A percentile compares a stretch with the other conserved stretches of the same genome.
Evolutionary conservation across 1,140 invertebrate species (phyloP).

Genomic region (Lasaia peninsularis): DNA sequence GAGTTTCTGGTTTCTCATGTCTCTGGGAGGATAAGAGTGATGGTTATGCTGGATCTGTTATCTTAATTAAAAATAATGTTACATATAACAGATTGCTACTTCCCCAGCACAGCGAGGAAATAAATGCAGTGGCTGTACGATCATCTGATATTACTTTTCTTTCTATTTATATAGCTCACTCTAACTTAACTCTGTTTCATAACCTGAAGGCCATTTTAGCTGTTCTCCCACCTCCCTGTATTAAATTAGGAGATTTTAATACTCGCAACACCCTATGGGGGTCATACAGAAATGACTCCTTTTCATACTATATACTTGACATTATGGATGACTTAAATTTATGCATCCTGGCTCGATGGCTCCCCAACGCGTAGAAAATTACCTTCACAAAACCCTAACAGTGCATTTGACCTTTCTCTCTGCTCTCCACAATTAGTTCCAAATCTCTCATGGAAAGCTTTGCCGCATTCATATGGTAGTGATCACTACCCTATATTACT

Average conservation of each 20-base stretch:
- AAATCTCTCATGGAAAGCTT: conserved; percentile 28
- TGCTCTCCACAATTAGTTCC: too few relatives aligned
- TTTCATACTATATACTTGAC: neutral
- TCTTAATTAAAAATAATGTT: neutral
- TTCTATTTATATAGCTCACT: conserved; percentile 9
- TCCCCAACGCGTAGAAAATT: neutral
- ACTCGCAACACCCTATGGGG: conserved; percentile 14
- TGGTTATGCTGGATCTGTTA: neutral
- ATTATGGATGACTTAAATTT: neutral
- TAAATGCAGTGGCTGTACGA: conserved; percentile 16
- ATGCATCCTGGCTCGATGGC: neutral
- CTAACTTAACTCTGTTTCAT: neutral
- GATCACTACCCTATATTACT: neutral
- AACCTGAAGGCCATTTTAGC: conserved; percentile 11
- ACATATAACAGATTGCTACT: neutral
- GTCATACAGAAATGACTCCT: neutral
- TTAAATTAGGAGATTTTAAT: conserved; percentile 18
- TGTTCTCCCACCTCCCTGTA: conserved; percentile 2
- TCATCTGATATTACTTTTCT: conserved; percentile 9
- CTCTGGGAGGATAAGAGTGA: neutral
- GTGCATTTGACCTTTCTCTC: too few relatives aligned
- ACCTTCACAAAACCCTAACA: neutral
- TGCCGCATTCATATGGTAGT: conserved; percentile 23
- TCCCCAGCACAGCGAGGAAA: neutral
- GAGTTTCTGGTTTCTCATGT: neutral